A percentile compares a stretch with the other conserved stretches of the same genome.
Evolutionary conservation across 1,140 invertebrate species (phyloP).

Genomic region (Phymastichus coffea): DNA sequence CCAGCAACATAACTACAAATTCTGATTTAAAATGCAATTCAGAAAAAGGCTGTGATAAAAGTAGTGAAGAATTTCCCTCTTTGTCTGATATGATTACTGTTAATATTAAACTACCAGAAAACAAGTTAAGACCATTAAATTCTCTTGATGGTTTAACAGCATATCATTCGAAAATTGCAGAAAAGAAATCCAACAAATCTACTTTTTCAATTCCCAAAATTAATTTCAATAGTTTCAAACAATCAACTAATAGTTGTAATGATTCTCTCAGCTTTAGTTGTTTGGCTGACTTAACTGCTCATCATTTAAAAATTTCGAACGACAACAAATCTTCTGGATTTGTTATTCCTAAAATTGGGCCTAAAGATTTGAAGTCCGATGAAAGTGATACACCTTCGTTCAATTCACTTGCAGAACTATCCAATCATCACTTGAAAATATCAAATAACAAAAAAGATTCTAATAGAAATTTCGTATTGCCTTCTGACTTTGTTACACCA

Average conservation of each 20-base stretch:
- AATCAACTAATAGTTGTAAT: background rate
- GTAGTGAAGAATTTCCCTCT: conserved; percentile 18
- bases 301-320: conserved; percentile 45
- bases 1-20: background rate
- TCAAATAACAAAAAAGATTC: background rate
- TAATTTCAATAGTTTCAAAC: background rate
- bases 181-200: background rate
- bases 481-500: conserved; percentile 1
- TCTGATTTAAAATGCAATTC: background rate
- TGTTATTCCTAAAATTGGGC: conserved; percentile 10
- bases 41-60: background rate
- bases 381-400: background rate
- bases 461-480: too few relatives aligned
- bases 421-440: background rate
- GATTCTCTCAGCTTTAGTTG: conserved; percentile 39
- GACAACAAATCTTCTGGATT: background rate
- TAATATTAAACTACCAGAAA: too few relatives aligned
- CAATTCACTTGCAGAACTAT: conserved; percentile 11
- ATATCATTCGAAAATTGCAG: conserved; percentile 19
- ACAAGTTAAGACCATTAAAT: conserved; percentile 8
- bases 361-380: conserved; percentile 20
- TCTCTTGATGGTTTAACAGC: conserved; percentile 27
- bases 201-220: conserved; percentile 18
- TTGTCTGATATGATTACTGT: conserved; percentile 26
- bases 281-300: conserved; percentile 44